Evolutionary conservation across 2,113 vertebrate genomes (phyloP), one percentile per base, ranked within the genome.

Genomic region (Hepsetus odoe): DNA sequence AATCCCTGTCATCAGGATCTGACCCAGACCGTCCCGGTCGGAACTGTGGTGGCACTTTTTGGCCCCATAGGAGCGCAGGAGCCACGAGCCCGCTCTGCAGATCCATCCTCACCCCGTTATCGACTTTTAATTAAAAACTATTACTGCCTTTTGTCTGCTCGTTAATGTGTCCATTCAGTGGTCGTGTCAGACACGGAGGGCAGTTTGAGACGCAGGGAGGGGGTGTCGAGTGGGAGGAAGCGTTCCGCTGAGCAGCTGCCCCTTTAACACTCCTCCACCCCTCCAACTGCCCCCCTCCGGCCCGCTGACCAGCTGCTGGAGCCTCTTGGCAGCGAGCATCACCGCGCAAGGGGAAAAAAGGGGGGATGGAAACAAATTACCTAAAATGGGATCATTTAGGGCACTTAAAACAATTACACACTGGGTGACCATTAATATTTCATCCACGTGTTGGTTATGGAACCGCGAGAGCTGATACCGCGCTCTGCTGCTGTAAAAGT

Each of bases 181-280:
- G 86, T 79, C 85, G 42, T 91, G 88, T 90, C 88, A 87, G 86
- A 73, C 86, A 81, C 80, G 77, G 81, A 85, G 66, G 83, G 76
- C 80, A 78, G 77, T 72, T 44, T 70, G 56, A 62, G 64, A 49
- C 76, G 67, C 75, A 28, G 30, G 69, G 66, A 40, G 40, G 59
- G 49, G 32, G 16, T 20, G 59, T 81, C 81, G 71, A 40, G 73
- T 11, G 69, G 10, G 24, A 22, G 55, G 56, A 82, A 81, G 66
- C 79, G 87, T 85, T 88, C 90, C 96, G 95, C 91, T 93, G 91
- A 92, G 96, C 97, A 98, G 96, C 96, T 98, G 96, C 95, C 94
- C 86, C 84, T 90, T 90, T 82, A 89, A 87, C 90, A 88, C 90
- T 84, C 85, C 58, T 84, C 88, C 91, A 89, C 0, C 51, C n/a